Conservation (phyloP, 2,113 vertebrate genomes). For the Eretmodus cyanostictus region DNA sequence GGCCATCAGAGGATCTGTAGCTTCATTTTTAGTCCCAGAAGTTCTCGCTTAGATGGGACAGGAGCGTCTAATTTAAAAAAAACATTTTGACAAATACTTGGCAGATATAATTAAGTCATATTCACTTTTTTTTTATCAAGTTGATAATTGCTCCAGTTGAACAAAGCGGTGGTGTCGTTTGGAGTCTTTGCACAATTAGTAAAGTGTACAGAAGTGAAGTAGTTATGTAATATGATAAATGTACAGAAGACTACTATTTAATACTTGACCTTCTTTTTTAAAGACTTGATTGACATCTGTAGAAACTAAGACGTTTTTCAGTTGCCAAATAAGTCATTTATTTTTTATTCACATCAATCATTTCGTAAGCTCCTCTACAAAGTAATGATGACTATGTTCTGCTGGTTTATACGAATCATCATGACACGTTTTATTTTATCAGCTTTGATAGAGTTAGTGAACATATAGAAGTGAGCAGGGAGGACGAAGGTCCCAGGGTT, state of each 20-base stretch:
- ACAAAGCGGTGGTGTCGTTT: background rate
- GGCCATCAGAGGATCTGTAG: background rate
- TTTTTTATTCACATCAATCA: background rate
- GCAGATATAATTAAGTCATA: background rate
- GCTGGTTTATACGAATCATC: background rate
- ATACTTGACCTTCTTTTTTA: background rate
- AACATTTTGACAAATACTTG: background rate
- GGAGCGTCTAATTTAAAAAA: background rate
- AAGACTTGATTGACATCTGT: background rate
- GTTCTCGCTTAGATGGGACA: rapidly evolving
- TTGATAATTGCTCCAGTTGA: background rate
- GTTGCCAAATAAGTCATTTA: rapidly evolving
- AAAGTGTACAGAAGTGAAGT: background rate
- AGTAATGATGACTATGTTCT: background rate
- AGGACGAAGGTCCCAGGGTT: background rate
- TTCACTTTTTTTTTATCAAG: background rate
- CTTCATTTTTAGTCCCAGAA: background rate
- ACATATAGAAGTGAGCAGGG: background rate
- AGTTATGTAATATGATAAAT: background rate
- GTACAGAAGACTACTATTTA: background rate
- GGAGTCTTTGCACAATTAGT: background rate
- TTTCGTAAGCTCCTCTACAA: background rate
- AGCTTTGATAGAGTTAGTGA: rapidly evolving
- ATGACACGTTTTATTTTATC: background rate
- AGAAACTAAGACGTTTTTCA: background rate